Conservation (phyloP, 37 sponge, comb jelly and placozoan species). For the Chondrosia reniformis region DNA sequence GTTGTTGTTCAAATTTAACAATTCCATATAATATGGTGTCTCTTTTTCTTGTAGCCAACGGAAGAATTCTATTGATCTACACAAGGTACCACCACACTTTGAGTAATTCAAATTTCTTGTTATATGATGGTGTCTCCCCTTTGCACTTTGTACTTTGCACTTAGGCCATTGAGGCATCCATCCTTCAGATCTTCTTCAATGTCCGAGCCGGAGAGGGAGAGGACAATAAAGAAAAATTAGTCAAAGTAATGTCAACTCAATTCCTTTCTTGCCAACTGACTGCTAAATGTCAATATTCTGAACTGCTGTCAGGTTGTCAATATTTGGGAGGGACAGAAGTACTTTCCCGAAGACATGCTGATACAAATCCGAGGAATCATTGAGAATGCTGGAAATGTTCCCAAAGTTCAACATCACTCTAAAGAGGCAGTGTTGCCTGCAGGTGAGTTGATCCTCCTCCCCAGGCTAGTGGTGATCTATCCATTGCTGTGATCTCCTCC, state of each 20-base stretch:
- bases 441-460: too few relatives aligned
- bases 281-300: background rate
- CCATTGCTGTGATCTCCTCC: too few relatives aligned
- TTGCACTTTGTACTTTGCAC: too few relatives aligned
- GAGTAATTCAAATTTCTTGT: background rate
- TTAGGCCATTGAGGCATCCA: constrained; percentile 70
- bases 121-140: background rate
- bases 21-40: background rate
- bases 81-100: background rate
- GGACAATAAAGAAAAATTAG: constrained; percentile 37
- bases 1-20: background rate
- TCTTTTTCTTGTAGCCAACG: background rate
- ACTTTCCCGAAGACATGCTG: constrained; percentile 54
- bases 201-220: constrained; percentile 17
- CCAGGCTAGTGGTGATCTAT: too few relatives aligned
- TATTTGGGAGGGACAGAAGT: constrained; percentile 81
- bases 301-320: constrained; percentile 60
- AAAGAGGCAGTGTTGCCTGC: too few relatives aligned
- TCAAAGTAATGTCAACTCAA: constrained; percentile 35
- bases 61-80: constrained; percentile 2
- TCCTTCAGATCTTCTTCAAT: constrained; percentile 75
- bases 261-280: background rate
- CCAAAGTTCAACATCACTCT: background rate
- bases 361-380: constrained; percentile 22
- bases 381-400: background rate